Conservation (phyloP, 92 coral and sea anemone genomes). For the Isaurus tuberculatus region DNA sequence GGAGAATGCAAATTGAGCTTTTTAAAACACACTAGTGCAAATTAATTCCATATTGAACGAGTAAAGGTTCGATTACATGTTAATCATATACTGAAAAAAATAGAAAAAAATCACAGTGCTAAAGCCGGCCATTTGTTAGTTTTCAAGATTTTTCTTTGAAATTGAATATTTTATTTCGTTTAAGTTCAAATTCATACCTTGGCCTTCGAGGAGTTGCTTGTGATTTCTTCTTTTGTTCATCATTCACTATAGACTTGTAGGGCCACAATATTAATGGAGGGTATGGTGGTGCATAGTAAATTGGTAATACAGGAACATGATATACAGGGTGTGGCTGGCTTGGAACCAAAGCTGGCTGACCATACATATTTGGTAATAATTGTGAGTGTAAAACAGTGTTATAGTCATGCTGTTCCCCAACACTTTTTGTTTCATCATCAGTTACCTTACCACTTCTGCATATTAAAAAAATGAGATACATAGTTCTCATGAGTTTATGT, state of each 20-base stretch:
- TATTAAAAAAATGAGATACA: background rate
- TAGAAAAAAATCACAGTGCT: too few species aligned
- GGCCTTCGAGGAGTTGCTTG: background rate
- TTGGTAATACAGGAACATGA: background rate
- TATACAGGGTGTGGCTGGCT: conserved; percentile 23
- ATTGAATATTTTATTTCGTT: too few species aligned
- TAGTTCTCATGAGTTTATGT: background rate
- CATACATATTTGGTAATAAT: background rate
- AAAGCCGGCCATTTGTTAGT: too few species aligned
- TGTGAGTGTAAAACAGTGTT: background rate
- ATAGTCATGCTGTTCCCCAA: background rate
- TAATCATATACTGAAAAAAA: too few species aligned
- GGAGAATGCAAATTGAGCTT: too few species aligned
- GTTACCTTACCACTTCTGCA: background rate
- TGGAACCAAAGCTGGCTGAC: background rate
- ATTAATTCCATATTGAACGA: too few species aligned
- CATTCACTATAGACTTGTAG: background rate
- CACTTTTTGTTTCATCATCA: background rate
- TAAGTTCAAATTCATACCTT: background rate
- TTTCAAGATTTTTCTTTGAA: too few species aligned
- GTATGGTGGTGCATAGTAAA: conserved; percentile 15
- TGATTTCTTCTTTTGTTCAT: background rate
- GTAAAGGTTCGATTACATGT: too few species aligned
- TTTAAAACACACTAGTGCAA: too few species aligned
- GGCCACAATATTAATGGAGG: background rate